phyloP scores from a whole-genome alignment of 2,888 invertebrate species.

The Plebejus argus region DNA sequence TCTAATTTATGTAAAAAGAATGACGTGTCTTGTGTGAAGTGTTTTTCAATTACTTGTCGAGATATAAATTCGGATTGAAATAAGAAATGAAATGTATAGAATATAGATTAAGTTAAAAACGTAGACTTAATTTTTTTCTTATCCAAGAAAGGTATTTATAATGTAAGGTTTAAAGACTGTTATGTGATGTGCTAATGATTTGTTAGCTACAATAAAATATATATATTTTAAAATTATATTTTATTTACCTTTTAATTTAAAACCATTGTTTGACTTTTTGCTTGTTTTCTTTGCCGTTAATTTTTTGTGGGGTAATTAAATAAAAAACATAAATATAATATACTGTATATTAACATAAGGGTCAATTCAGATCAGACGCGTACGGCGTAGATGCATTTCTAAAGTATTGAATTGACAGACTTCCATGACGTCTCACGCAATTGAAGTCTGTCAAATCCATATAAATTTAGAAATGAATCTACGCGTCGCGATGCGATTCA shows the following conservation, averaged over 20 bases:
- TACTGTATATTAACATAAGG: neutral
- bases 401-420: no score
- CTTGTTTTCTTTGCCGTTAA: neutral
- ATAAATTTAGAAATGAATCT: no score
- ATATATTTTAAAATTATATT: constrained; percentile 19
- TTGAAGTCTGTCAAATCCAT: no score
- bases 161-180: constrained; percentile 34
- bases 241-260: neutral
- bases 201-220: constrained; percentile 29
- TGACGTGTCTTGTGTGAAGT: neutral
- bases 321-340: neutral
- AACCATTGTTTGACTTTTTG: neutral
- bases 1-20: neutral
- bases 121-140: neutral
- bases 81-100: neutral
- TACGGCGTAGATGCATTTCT: no score
- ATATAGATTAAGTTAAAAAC: neutral
- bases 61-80: neutral
- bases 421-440: no score
- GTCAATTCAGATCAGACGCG: no score
- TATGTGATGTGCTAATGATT: constrained; percentile 17
- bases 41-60: neutral
- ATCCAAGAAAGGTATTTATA: constrained; percentile 25
- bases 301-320: neutral
- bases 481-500: no score